phyloP scores from a whole-genome alignment of 1,140 invertebrate genomes.

The Brevipalpus yothersi region DNA sequence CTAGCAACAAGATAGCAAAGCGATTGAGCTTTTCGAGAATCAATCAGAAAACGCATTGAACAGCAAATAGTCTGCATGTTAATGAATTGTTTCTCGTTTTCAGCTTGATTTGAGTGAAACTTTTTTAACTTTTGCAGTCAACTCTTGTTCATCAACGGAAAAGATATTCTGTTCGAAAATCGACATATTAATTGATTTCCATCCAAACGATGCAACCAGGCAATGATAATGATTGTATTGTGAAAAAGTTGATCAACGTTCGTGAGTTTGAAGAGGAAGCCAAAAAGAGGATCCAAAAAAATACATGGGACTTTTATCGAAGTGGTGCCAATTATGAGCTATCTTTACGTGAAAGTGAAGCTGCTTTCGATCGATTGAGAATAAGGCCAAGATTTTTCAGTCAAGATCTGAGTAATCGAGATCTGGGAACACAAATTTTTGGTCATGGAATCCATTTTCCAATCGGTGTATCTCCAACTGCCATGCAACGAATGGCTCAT shows the following conservation, averaged over 20 bases:
- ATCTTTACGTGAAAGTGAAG: conserved; percentile 44
- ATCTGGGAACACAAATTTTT: conserved; percentile 35
- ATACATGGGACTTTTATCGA: conserved; percentile 53
- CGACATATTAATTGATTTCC: no score
- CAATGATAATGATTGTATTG: neutral
- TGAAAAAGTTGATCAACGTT: conserved; percentile 32
- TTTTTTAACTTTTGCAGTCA: no score
- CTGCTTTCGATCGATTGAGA: conserved; percentile 45
- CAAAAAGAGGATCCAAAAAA: conserved; percentile 32
- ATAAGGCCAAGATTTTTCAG: conserved; percentile 48
- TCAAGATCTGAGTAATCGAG: conserved; percentile 39
- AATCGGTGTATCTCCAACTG: conserved; percentile 63
- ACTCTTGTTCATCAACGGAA: no score
- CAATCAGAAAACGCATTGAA: no score
- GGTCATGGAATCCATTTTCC: conserved; percentile 46
- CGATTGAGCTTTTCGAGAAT: no score
- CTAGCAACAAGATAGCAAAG: no score
- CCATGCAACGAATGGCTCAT: conserved; percentile 73
- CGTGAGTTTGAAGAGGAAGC: conserved; percentile 56
- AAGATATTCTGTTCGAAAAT: no score
- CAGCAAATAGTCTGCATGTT: no score
- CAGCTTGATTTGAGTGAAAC: no score
- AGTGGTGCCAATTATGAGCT: conserved; percentile 61
- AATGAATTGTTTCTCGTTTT: no score
- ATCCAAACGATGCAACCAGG: no score